phyloP scores from a whole-genome alignment of 2,797 vertebrate species.

The Spea hammondii region DNA sequence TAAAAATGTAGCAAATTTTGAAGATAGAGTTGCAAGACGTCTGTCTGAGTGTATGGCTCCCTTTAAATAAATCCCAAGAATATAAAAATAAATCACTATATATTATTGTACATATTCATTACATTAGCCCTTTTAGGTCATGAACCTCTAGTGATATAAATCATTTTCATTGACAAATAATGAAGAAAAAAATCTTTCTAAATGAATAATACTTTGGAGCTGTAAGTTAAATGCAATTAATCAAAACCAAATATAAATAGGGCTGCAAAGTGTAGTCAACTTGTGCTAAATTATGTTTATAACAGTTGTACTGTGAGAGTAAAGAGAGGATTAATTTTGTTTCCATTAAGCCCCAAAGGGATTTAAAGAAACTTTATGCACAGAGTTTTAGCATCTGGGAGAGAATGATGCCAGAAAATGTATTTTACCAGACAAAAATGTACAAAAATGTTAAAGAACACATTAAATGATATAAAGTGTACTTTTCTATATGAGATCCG shows the following conservation, averaged over 20 bases:
- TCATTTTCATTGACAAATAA: conserved; percentile 49
- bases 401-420: conserved; percentile 27
- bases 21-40: too few species aligned
- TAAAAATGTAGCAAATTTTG: too few species aligned
- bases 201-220: conserved; percentile 43
- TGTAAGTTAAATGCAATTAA: conserved; percentile 45
- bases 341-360: conserved; percentile 41
- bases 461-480: too few species aligned
- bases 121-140: conserved; percentile 45
- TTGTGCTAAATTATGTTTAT: conserved; percentile 47
- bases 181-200: conserved; percentile 42
- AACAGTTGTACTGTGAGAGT: conserved; percentile 41
- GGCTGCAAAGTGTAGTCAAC: conserved; percentile 29
- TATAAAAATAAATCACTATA: conserved; percentile 41
- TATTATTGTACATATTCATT: conserved; percentile 38
- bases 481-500: too few species aligned
- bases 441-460: too few species aligned
- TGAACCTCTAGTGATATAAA: conserved; percentile 38
- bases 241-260: conserved; percentile 47
- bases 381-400: conserved; percentile 44
- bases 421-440: conserved; percentile 6
- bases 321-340: conserved; percentile 50
- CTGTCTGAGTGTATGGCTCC: not conserved
- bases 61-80: conserved; percentile 29
- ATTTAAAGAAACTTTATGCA: conserved; percentile 48